A percentile compares a stretch with the other conserved stretches of the same genome.
These are phyloP conservation scores for Labeo rohita DNA, from an alignment of 2,113 vertebrate genomes.

Conservation along the genomic window DNA sequence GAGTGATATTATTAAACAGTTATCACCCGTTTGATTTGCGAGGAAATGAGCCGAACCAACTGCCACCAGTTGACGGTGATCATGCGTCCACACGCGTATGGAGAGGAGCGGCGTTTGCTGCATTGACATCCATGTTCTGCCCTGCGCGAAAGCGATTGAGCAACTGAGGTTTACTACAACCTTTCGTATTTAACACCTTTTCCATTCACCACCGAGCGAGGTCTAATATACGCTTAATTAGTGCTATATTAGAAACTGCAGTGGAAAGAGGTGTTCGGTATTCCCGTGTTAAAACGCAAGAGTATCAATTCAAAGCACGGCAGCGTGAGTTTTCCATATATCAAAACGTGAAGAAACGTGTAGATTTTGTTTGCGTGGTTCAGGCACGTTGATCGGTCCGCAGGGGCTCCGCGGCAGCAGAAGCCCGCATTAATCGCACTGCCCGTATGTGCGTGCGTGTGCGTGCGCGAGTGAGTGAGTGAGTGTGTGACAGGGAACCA, in stretches of 20 bases:
- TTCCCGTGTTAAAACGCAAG: neutral
- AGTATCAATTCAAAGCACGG: neutral
- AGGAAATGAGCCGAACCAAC: slow-evolving; percentile 19
- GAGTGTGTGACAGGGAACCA: slow-evolving; percentile 12
- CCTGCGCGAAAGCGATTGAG: slow-evolving; percentile 9
- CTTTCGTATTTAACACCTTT: neutral
- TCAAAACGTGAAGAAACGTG: neutral
- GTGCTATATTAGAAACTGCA: slow-evolving; percentile 6
- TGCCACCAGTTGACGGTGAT: slow-evolving; percentile 56
- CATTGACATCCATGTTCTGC: slow-evolving; percentile 49
- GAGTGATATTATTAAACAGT: neutral
- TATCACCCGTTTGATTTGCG: neutral
- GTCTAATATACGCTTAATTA: neutral
- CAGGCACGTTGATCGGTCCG: slow-evolving; percentile 57
- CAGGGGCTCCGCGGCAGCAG: slow-evolving; percentile 69
- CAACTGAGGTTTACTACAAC: slow-evolving; percentile 24
- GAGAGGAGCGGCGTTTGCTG: slow-evolving; percentile 52
- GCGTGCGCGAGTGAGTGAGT: neutral
- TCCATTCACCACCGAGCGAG: neutral
- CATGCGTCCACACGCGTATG: slow-evolving; percentile 23
- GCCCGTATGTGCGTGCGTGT: neutral
- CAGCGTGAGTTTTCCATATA: neutral
- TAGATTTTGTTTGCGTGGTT: slow-evolving; percentile 55
- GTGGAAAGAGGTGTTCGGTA: neutral
- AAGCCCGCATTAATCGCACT: slow-evolving; percentile 73